phyloP scores from a whole-genome alignment of 2,888 invertebrate genomes.

The Mongoloraphidia duomilia region DNA sequence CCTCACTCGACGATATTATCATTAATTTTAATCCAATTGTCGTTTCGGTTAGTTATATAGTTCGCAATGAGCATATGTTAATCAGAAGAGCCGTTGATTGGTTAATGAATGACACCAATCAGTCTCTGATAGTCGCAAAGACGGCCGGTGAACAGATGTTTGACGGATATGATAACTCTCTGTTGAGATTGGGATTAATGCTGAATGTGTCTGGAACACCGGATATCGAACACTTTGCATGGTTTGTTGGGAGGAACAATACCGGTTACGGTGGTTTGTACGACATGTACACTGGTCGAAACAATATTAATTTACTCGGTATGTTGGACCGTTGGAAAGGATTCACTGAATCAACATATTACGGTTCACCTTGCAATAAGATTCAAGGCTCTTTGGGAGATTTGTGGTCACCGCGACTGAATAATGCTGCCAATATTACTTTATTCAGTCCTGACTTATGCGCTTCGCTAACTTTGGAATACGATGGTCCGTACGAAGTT shows the following conservation, averaged over 20 bases:
- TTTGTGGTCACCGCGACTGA: conserved; percentile 48
- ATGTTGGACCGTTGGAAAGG: conserved; percentile 49
- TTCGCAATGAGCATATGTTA: conserved; percentile 28
- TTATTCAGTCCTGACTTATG: conserved; percentile 59
- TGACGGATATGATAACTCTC: conserved; percentile 55
- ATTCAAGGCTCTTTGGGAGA: conserved; percentile 58
- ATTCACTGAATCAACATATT: conserved; percentile 36
- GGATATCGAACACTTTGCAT: conserved; percentile 49
- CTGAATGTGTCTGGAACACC: no score
- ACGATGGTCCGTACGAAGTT: conserved; percentile 20
- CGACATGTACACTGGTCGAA: conserved; percentile 51
- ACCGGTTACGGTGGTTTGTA: conserved; percentile 55
- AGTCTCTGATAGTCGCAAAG: conserved; percentile 37
- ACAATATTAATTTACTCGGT: conserved; percentile 44
- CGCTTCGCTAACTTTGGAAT: conserved; percentile 31
- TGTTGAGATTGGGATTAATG: conserved; percentile 33
- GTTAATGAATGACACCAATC: conserved; percentile 34
- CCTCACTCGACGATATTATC: conserved; percentile 44
- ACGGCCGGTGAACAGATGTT: conserved; percentile 50
- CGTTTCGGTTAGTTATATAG: conserved; percentile 42
- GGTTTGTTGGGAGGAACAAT: conserved; percentile 59
- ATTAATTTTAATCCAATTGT: conserved; percentile 57
- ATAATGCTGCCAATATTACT: conserved; percentile 35
- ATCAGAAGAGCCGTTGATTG: conserved; percentile 32
- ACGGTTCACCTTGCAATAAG: conserved; percentile 40